Percentiles rank a stretch among this genome's conserved stretches.
Evolutionary conservation across 2,888 invertebrate species (phyloP).

Genomic region (Ceriagrion tenellum): DNA sequence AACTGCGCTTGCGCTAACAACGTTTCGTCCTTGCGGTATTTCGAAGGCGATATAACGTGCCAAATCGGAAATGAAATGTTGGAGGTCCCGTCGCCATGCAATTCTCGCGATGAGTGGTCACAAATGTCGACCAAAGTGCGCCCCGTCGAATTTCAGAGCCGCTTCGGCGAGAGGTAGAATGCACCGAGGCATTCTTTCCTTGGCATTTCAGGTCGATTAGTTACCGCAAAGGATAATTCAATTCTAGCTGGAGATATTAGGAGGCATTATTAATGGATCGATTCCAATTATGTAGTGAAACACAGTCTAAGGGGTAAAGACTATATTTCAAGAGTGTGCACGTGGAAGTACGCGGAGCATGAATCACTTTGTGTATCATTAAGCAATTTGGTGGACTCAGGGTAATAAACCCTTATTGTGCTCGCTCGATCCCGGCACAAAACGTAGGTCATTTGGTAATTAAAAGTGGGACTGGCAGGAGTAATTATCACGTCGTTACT

Average conservation of each 20-base stretch:
- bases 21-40: not conserved
- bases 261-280: slow-evolving; percentile 28
- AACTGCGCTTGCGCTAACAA: not conserved
- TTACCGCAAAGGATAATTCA: slow-evolving; percentile 38
- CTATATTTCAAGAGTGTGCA: not conserved
- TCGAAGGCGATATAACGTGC: not conserved
- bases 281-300: slow-evolving; percentile 46
- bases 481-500: not conserved
- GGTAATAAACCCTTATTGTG: slow-evolving; percentile 21
- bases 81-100: not conserved
- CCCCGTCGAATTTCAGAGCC: not conserved
- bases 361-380: slow-evolving; percentile 49
- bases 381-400: not conserved
- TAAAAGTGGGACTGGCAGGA: not conserved
- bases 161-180: not conserved
- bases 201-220: slow-evolving; percentile 18
- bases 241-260: slow-evolving; percentile 23
- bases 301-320: not conserved
- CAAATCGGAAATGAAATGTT: slow-evolving; percentile 32
- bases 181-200: not conserved
- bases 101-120: not conserved
- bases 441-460: not conserved
- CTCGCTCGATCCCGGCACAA: no score
- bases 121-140: not conserved
- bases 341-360: not conserved